Evolutionary conservation across 2,888 invertebrate genomes (phyloP).

Genomic region (Myathropa florea): DNA sequence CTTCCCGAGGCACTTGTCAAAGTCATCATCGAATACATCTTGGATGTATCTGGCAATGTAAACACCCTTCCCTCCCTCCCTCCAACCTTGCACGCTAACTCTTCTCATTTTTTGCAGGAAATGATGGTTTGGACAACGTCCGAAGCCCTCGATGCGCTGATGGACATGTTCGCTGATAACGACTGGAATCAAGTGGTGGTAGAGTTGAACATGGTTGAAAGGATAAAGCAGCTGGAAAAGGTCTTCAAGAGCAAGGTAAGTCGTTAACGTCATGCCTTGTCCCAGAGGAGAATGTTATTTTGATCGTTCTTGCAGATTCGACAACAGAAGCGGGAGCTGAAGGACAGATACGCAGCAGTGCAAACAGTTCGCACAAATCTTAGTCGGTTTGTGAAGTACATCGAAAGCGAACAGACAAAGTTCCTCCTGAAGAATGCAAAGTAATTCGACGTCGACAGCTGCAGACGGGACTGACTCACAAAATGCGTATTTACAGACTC

Average conservation of each 20-base stretch:
- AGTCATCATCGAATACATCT: slow-evolving; percentile 83
- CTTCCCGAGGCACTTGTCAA: slow-evolving; percentile 78
- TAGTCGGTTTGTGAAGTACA: slow-evolving; percentile 86
- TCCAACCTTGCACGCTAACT: background rate
- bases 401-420: slow-evolving; percentile 73
- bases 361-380: slow-evolving; percentile 87
- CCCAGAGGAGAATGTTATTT: background rate
- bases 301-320: slow-evolving; percentile 82
- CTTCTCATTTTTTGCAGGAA: slow-evolving; percentile 80
- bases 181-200: slow-evolving; percentile 85
- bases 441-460: background rate
- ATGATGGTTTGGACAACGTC: slow-evolving; percentile 87
- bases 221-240: slow-evolving; percentile 83
- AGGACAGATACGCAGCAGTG: slow-evolving; percentile 86
- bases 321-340: slow-evolving; percentile 85
- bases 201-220: slow-evolving; percentile 85
- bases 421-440: slow-evolving; percentile 43
- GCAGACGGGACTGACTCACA: background rate
- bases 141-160: slow-evolving; percentile 87
- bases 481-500: background rate
- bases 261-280: slow-evolving; percentile 62
- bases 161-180: slow-evolving; percentile 90
- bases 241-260: slow-evolving; percentile 86
- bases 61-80: background rate
- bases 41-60: slow-evolving; percentile 81